Evolutionary conservation across 2,888 invertebrate species (phyloP).

Genomic region (Philonicus albiceps): DNA sequence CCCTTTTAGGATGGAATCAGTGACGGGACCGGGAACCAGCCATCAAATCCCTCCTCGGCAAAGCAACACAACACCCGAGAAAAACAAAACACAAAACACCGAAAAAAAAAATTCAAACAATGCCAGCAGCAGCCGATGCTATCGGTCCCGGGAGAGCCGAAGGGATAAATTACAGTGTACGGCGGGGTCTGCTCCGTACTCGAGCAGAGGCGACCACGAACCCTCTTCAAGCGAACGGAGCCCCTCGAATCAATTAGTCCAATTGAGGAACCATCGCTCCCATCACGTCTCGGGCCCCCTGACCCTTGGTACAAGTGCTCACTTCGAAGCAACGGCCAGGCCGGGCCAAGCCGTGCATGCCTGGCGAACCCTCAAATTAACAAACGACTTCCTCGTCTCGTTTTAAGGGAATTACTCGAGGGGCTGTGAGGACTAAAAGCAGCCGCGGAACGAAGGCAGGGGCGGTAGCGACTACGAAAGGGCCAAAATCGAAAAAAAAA

Average conservation of each 20-base stretch:
- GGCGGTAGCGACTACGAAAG: not conserved
- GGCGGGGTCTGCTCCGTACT: not conserved
- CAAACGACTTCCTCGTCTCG: constrained; percentile 41
- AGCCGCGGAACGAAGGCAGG: not conserved
- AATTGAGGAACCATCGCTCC: constrained; percentile 46
- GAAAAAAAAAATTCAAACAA: constrained; percentile 24
- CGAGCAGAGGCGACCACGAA: constrained; percentile 9
- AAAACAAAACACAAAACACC: not conserved
- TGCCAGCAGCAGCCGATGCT: constrained; percentile 27
- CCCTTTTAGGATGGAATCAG: not conserved
- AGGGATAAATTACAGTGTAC: constrained; percentile 25
- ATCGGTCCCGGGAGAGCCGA: constrained; percentile 15
- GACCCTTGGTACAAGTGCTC: not conserved
- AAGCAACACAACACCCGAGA: constrained; percentile 1
- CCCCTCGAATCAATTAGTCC: constrained; percentile 48
- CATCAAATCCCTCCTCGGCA: not conserved
- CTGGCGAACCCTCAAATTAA: constrained; percentile 34
- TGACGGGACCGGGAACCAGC: not conserved
- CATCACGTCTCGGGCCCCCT: not conserved
- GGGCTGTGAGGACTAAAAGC: not conserved
- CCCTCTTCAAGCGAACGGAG: constrained; percentile 38
- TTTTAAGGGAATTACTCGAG: constrained; percentile 40
- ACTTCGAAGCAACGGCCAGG: not conserved
- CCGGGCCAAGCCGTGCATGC: not conserved
- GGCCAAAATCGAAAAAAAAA: not conserved